phyloP scores from a whole-genome alignment of 2,797 vertebrate genomes.

The Enteromius viviparus region DNA sequence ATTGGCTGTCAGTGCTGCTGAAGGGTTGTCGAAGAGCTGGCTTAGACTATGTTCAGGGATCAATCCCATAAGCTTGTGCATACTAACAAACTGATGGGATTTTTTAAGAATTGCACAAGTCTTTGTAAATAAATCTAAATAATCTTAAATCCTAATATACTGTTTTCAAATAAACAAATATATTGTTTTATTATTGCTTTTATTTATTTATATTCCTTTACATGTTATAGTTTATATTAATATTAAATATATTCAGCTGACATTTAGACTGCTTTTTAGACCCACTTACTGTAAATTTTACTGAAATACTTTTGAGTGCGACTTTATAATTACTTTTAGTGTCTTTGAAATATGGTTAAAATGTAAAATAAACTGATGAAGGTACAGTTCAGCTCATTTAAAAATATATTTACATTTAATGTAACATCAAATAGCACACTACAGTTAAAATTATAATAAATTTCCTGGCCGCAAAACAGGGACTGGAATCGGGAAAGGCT shows the following conservation, averaged over 20 bases:
- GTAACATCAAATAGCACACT: background rate
- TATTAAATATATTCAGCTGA: background rate
- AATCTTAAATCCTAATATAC: background rate
- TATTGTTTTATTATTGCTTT: background rate
- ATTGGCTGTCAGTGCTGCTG: conserved; percentile 4
- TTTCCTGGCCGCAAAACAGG: no score
- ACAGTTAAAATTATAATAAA: background rate
- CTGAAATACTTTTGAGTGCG: background rate
- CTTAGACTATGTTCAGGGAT: background rate
- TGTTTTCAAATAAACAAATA: background rate
- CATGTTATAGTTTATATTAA: background rate
- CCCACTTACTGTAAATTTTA: background rate
- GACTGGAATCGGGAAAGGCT: no score
- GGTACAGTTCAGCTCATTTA: background rate
- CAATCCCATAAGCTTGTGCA: background rate
- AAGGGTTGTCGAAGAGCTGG: background rate
- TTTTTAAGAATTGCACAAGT: background rate
- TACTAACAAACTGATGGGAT: background rate
- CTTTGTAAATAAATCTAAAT: background rate
- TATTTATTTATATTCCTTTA: background rate
- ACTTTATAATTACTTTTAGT: background rate
- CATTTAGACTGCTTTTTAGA: background rate
- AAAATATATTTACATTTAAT: background rate
- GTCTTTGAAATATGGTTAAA: background rate
- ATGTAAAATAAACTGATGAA: background rate